These are phyloP conservation scores for Drosophila simulans DNA, from an alignment of 1,140 invertebrate species.

Conservation along the genomic window DNA sequence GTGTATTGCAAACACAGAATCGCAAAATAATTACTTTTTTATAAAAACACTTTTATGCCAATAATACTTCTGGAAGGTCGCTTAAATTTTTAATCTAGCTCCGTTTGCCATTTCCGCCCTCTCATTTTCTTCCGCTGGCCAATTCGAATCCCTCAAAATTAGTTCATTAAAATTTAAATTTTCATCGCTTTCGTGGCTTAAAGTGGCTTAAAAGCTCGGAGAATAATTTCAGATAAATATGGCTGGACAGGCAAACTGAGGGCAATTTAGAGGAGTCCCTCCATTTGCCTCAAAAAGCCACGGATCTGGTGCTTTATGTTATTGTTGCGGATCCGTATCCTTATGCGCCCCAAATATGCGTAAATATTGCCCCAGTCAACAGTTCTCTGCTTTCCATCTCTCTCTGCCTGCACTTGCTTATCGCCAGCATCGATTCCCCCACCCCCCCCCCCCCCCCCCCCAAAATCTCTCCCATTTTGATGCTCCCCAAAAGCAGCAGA, in stretches of 20 bases:
- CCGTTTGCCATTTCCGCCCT: conserved; percentile 19
- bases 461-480: conserved; percentile 17
- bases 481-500: conserved; percentile 24
- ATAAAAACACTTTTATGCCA: no score
- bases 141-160: conserved; percentile 44
- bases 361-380: conserved; percentile 53
- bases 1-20: not conserved
- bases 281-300: not conserved
- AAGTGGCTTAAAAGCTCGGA: conserved; percentile 37
- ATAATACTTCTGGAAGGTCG: no score
- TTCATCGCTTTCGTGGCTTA: conserved; percentile 37
- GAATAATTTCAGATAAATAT: conserved; percentile 54
- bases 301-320: conserved; percentile 43
- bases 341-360: conserved; percentile 48
- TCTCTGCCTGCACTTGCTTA: conserved; percentile 45
- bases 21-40: no score
- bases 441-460: no score
- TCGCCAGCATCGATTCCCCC: conserved; percentile 51
- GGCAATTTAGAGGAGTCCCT: conserved; percentile 39
- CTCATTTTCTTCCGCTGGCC: conserved; percentile 20
- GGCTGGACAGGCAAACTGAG: conserved; percentile 24
- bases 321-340: conserved; percentile 52
- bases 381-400: conserved; percentile 23
- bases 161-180: conserved; percentile 62
- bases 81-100: conserved; percentile 30